Conservation (phyloP, 2,113 vertebrate species). For the Erpornis zantholeuca region DNA sequence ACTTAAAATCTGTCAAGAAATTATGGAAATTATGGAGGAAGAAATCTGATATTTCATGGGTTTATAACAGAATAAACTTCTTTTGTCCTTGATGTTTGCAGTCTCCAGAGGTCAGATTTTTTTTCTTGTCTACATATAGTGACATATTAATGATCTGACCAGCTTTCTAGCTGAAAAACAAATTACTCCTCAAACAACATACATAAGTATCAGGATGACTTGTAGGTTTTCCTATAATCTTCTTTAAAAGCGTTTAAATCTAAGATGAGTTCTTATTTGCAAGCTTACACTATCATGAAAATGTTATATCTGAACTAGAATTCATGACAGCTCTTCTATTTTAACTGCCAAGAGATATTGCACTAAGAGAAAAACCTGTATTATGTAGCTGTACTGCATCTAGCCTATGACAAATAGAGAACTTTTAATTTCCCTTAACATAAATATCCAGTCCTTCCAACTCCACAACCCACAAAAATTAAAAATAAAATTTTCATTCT, state of each 20-base stretch:
- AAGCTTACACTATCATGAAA: background rate
- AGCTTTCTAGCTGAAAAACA: background rate
- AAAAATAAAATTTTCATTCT: slow-evolving; percentile 45
- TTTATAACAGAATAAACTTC: background rate
- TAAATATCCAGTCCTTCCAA: background rate
- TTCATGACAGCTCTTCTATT: background rate
- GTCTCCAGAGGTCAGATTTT: background rate
- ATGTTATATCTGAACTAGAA: background rate
- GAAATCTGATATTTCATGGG: background rate
- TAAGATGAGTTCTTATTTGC: background rate
- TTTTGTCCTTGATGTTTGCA: background rate
- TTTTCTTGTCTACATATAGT: background rate
- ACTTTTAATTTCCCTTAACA: slow-evolving; percentile 29
- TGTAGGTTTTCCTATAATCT: background rate
- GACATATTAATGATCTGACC: background rate
- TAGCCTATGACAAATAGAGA: slow-evolving; percentile 9
- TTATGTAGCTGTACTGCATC: background rate
- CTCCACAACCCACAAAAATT: slow-evolving; percentile 27
- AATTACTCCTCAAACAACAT: background rate
- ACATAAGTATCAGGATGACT: background rate
- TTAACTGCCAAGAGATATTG: background rate
- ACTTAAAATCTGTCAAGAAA: background rate
- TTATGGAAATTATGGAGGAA: background rate
- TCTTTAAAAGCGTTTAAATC: background rate
- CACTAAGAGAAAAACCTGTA: background rate